Base-by-base conservation (phyloP, 2,113 vertebrate genomes). In the Neodon shergylaensis region DNA sequence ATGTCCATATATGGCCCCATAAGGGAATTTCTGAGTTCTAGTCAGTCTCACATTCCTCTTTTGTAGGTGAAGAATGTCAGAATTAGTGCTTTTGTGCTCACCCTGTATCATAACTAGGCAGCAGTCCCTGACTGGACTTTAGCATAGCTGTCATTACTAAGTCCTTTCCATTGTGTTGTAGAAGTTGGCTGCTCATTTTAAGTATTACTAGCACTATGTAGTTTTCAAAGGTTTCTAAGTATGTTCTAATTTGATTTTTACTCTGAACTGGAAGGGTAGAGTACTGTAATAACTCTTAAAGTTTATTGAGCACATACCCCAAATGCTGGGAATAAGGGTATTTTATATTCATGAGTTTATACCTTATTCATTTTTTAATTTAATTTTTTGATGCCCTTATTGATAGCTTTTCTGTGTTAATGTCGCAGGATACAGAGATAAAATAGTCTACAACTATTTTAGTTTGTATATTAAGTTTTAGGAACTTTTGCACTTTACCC, bases 211-310 rank as follows among this genome's bases (percentile, higher is more conserved):
- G 10, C 81, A 54, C 31, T 72, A 31, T 61, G 26, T 16, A n/a
- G 31, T 86, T 85, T 94, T 92, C n/a, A 76, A 3, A 85, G 3
- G 33, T 47, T 89, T 81, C 14, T 54, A 68, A 16, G 28, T 74
- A 39, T 2, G 26, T 82, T 96, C 52, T 95, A 92, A 90, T 61
- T 94, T 77, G 93, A 81, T 63, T 74, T 93, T 94, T 5, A 52
- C 78, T 88, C 54, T 79, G 21, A 26, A 14, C 78, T 63, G 58
- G 28, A 10, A 36, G 65, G 33, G 14, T 94, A 79, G 54, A 66
- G 73, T 85, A 61, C 19, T 88, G 2, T 52, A 91, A 39, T 68
- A 12, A 82, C 52, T 22, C 24, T 90, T 90, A 24, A 33, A 89
- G 84, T 70, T 93, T 89, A 66, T 88, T 79, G 73, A 87, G 36